Conservation (phyloP, 1,140 invertebrate species). For the Mya arenaria region DNA sequence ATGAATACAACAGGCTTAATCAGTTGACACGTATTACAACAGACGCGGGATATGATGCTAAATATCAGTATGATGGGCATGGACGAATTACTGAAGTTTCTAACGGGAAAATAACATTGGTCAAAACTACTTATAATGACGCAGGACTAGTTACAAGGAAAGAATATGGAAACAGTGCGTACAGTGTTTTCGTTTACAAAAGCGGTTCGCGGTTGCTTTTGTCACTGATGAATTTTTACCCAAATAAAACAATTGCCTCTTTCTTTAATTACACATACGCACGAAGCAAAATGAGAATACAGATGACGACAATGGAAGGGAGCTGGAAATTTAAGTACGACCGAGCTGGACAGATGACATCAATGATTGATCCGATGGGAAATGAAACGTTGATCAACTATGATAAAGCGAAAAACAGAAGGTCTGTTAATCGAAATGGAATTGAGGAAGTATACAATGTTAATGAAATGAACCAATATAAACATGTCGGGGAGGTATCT, state of each 20-base stretch:
- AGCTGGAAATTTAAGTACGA: constrained; percentile 22
- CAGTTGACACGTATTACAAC: neutral
- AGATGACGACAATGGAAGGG: constrained; percentile 1
- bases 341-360: neutral
- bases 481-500: neutral
- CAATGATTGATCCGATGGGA: constrained; percentile 3
- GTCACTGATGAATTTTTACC: neutral
- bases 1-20: neutral
- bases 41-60: neutral
- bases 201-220: neutral
- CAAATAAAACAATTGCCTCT: constrained; percentile 8
- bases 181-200: neutral
- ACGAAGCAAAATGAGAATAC: neutral
- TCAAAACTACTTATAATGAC: neutral
- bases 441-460: neutral
- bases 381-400: constrained; percentile 7
- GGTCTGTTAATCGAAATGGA: neutral
- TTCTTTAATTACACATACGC: constrained; percentile 12
- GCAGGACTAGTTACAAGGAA: neutral
- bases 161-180: neutral
- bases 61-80: neutral
- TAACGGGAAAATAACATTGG: neutral
- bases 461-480: constrained; percentile 32
- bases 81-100: neutral
- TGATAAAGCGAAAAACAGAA: constrained; percentile 24